A percentile compares a stretch with the other conserved stretches of the same genome.
Conservation (phyloP, 2,888 invertebrate genomes). For the Terebella lapidaria region DNA sequence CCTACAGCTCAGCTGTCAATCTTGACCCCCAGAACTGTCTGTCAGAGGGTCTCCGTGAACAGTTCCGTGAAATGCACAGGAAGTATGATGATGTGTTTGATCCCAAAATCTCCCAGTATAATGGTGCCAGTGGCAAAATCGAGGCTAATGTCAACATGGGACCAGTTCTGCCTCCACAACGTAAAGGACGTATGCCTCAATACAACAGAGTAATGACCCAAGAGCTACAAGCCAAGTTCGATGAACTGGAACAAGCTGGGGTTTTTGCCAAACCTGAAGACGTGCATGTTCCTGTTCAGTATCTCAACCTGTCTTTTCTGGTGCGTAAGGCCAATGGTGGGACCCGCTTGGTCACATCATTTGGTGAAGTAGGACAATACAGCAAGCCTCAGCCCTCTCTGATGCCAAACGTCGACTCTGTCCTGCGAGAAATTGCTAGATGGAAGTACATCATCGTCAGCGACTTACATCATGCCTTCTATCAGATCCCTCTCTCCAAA, state of each 20-base stretch:
- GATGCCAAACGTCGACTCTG: too few relatives aligned
- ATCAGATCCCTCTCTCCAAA: slow-evolving; percentile 26
- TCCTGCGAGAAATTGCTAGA: slow-evolving; percentile 19
- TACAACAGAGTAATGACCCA: background rate
- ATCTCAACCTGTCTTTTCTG: slow-evolving; percentile 8
- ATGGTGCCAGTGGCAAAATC: slow-evolving; percentile 5
- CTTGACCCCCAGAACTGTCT: slow-evolving; percentile 3
- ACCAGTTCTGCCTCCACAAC: slow-evolving; percentile 7
- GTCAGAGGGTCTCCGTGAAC: background rate
- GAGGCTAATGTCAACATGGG: slow-evolving; percentile 9
- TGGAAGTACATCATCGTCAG: slow-evolving; percentile 28
- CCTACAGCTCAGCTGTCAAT: background rate
- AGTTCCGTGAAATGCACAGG: background rate
- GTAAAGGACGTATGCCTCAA: slow-evolving; percentile 7
- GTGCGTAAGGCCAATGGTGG: slow-evolving; percentile 5
- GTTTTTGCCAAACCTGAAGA: slow-evolving; percentile 10
- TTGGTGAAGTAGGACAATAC: slow-evolving; percentile 8
- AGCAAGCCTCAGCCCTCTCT: too few relatives aligned
- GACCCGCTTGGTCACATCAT: slow-evolving; percentile 6
- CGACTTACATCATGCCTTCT: slow-evolving; percentile 25
- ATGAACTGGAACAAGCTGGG: slow-evolving; percentile 5
- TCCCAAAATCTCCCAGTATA: background rate
- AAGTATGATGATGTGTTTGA: slow-evolving; percentile 7
- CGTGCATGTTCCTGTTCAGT: background rate
- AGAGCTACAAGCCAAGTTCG: slow-evolving; percentile 5